Base-by-base conservation (phyloP, 1,140 invertebrate species). In the Lethrus apterus region DNA sequence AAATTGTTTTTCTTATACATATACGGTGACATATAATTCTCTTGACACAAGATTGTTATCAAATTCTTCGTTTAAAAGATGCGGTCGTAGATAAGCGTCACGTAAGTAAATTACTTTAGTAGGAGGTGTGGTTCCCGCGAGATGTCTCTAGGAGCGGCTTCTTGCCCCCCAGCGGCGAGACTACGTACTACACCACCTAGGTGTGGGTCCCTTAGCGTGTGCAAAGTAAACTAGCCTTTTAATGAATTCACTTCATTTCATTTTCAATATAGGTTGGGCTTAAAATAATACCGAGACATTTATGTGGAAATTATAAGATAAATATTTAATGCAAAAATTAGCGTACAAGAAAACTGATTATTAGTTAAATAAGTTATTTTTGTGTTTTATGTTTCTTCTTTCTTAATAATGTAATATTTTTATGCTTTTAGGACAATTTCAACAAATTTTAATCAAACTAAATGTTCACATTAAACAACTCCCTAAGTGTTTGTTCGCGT, bases 121-220 rank as follows among this genome's bases (percentile, higher is more conserved):
- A 45, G 44, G 51, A 59, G 59, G 59, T 54, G 59, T 57, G 57
- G 59, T 50, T 58, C 60, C 60, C 60, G 52, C 46, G 60, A 62
- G 58, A 60, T 62, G 58, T 60, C 58, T 56, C 52, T 60, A 62
- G 60, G 60, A 60, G 60, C 56, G 60, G 56, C 48, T 32, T 45
- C 48, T 50, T 50, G 52, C 51, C 57, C 54, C 53, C 43, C 45
- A 50, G 54, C 52, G 54, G 53, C 48, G 15, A 31, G 34, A 36
- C 43, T 38, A 35, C 42, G 42, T 35, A 40, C 48, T 44, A 34
- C 32, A 13, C 35, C 26, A 51, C 47, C 5, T 40, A 53, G 60
- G 60, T 48, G 56, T 58, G 60, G 54, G 52, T 60, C 60, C 60
- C 60, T 60, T 62, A 59, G 60, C 60, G 60, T 62, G 60, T 53